phyloP scores from a whole-genome alignment of 1,140 invertebrate genomes.

The Ostrea edulis region DNA sequence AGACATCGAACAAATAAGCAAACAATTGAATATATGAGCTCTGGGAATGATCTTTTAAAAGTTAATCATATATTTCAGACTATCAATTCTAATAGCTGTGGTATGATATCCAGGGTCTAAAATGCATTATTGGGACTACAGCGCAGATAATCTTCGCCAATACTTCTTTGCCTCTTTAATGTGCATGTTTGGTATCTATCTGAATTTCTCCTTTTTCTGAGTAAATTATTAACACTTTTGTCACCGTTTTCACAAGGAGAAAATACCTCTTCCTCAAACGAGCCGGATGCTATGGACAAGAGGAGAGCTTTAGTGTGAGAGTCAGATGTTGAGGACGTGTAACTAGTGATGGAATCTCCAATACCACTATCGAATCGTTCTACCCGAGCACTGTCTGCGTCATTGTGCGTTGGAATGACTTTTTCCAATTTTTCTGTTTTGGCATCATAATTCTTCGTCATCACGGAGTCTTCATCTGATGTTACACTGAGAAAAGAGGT shows the following conservation, averaged over 20 bases:
- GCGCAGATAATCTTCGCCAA: background rate
- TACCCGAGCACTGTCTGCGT: background rate
- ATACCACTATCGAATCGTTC: background rate
- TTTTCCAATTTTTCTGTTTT: background rate
- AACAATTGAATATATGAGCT: background rate
- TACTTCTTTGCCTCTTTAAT: background rate
- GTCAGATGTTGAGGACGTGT: background rate
- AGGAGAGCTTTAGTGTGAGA: background rate
- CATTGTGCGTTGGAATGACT: background rate
- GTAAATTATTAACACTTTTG: no score
- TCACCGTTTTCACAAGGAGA: background rate
- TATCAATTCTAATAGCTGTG: no score
- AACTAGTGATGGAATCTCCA: background rate
- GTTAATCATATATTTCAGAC: background rate
- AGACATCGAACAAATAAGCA: background rate
- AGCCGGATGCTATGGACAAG: background rate
- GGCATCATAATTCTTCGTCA: background rate
- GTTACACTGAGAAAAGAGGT: background rate
- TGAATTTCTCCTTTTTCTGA: background rate
- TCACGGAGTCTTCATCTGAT: background rate
- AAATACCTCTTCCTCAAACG: background rate
- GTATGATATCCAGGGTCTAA: background rate
- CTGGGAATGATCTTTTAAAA: background rate
- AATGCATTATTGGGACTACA: background rate
- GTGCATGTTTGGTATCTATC: background rate